Conservation (phyloP, 2,113 vertebrate species). For the Vidua chalybeata region DNA sequence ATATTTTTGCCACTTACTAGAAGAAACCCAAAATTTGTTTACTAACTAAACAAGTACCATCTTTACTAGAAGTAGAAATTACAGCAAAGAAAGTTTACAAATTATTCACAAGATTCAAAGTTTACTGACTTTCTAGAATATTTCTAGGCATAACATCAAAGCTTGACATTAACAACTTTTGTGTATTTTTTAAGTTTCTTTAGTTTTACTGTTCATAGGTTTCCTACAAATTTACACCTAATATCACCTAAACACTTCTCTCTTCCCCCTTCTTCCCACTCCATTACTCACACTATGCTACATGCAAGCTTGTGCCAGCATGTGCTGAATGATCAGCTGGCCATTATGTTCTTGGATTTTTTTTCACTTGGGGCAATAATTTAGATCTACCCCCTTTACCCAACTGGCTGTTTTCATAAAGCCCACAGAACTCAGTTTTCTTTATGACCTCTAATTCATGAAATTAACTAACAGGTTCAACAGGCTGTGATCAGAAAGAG, state of each 20-base stretch:
- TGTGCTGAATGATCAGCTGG: background rate
- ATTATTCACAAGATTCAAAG: constrained; percentile 12
- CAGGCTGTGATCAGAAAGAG: background rate
- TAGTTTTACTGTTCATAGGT: background rate
- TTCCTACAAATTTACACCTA: constrained; percentile 6
- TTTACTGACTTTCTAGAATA: background rate
- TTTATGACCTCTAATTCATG: constrained; percentile 6
- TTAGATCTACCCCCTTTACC: background rate
- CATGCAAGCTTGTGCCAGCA: background rate
- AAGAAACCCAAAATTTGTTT: background rate
- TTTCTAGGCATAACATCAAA: background rate
- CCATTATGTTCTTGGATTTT: background rate
- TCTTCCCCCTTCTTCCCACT: background rate
- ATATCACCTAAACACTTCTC: background rate
- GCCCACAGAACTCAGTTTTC: background rate
- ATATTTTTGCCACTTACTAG: background rate
- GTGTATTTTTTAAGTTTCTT: background rate
- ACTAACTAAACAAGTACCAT: background rate
- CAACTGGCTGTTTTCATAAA: background rate
- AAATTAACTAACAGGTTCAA: background rate
- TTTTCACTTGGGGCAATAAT: background rate
- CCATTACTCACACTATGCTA: background rate
- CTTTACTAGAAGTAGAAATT: constrained; percentile 11
- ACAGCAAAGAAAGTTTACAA: background rate
- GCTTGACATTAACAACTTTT: background rate